A percentile compares a stretch with the other conserved stretches of the same genome.
Conservation (phyloP, 2,113 vertebrate species). For the Camelus dromedarius region DNA sequence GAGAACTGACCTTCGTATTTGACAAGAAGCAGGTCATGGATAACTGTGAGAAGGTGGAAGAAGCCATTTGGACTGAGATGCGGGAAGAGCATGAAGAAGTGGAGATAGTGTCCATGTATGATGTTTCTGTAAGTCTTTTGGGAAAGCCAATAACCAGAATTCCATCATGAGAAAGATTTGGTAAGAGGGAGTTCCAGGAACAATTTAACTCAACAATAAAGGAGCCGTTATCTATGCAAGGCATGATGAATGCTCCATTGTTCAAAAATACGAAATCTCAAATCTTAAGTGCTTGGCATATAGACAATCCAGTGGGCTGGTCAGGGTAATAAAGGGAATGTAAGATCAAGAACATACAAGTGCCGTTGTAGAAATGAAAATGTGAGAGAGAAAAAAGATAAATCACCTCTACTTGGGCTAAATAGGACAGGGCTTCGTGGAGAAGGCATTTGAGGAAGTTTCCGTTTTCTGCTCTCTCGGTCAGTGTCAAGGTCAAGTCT, state of each 20-base stretch:
- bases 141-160: neutral
- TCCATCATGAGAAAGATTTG: neutral
- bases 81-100: neutral
- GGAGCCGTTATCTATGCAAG: neutral
- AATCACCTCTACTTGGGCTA: neutral
- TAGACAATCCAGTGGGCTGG: neutral
- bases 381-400: neutral
- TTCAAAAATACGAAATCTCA: neutral
- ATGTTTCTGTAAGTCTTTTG: neutral
- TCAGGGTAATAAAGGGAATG: neutral
- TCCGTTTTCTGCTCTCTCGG: neutral
- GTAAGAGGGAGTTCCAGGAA: neutral
- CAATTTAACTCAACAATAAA: neutral
- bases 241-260: neutral
- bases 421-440: neutral
- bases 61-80: constrained; percentile 75
- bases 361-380: neutral
- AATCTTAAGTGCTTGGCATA: neutral
- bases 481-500: neutral
- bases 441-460: neutral
- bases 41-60: neutral
- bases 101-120: neutral
- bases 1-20: neutral
- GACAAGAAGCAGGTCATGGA: neutral
- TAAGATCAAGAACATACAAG: neutral